Evolutionary conservation across 2,113 vertebrate genomes (phyloP), one percentile per base, ranked within the genome.

Genomic region (Cephalopterus ornatus): DNA sequence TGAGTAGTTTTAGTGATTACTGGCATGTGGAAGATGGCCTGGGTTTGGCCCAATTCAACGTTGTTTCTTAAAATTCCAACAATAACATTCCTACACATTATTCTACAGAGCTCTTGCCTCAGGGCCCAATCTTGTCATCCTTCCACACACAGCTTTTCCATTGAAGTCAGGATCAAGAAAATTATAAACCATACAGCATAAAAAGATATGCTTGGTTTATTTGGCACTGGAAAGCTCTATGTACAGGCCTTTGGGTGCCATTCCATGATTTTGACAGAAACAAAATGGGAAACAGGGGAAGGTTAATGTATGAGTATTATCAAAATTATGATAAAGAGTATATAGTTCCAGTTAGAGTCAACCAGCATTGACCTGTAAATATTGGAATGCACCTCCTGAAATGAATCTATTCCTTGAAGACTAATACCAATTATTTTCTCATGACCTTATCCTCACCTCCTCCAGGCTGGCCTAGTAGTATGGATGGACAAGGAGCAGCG

Each of bases 161-260:
- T 89, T 97, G 96, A 97, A 97, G 96, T 97, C 92, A 78, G 88
- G 96, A 97, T 95, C 96, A 97, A 97, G 96, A 96, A 97, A 97
- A 95, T 96, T 96, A 87, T 71, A 94, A 96, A 95, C 88, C 90
- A 80, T 71, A 91, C 44, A 94, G 88, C 94, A 75, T 93, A 85
- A 94, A 96, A 94, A 97, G 94, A 97, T 89, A 89, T 53, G 66
- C 80, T 95, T 80, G 72, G 88, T 96, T 97, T 93, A 88, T 83
- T 89, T 96, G 88, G 96, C 96, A 95, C 66, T 95, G 83, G 81
- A 83, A 93, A 95, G 19, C 79, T 86, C 59, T 56, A 14, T 28
- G 21, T 49, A 47, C 77, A 87, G 78, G 73, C 77, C 92, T 93
- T 91, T 91, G 88, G 88, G 82, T 97, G 72, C 77, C 71, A 85